These are phyloP conservation scores for Limnephilus rhombicus DNA, from an alignment of 2,888 invertebrate species.

Conservation along the genomic window DNA sequence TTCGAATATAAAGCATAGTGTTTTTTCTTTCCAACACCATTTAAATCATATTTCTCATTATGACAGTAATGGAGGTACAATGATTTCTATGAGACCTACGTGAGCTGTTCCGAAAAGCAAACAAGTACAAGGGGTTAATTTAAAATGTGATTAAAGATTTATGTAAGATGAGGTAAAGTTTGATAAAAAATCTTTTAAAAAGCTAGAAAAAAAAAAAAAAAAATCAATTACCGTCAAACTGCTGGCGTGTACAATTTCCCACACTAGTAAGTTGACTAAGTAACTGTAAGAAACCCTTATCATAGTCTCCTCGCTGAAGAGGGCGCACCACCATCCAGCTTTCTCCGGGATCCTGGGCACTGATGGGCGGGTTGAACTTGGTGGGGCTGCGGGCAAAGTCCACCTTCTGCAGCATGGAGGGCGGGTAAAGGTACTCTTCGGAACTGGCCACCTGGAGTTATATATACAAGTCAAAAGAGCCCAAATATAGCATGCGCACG, in stretches of 20 bases:
- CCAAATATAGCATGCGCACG: no score
- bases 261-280: constrained; percentile 91
- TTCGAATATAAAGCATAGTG: no score
- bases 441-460: constrained; percentile 72
- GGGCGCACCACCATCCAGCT: constrained; percentile 88
- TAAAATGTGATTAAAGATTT: no score
- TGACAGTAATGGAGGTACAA: no score
- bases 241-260: constrained; percentile 86
- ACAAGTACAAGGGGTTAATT: no score
- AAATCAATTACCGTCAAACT: constrained; percentile 85
- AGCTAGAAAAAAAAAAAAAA: no score
- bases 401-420: constrained; percentile 81
- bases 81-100: no score
- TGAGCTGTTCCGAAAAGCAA: no score
- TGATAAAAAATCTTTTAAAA: background rate
- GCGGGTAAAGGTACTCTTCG: constrained; percentile 81
- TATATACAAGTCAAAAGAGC: no score
- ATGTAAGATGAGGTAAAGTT: background rate
- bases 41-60: no score
- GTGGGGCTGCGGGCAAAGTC: constrained; percentile 82
- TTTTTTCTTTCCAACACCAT: no score
- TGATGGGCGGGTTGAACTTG: constrained; percentile 83
- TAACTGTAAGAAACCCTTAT: constrained; percentile 89
- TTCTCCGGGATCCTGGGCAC: constrained; percentile 85
- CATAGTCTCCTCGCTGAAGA: constrained; percentile 87